These are phyloP conservation scores for Centropristis striata DNA, from an alignment of 2,113 vertebrate genomes.

Conservation along the genomic window DNA sequence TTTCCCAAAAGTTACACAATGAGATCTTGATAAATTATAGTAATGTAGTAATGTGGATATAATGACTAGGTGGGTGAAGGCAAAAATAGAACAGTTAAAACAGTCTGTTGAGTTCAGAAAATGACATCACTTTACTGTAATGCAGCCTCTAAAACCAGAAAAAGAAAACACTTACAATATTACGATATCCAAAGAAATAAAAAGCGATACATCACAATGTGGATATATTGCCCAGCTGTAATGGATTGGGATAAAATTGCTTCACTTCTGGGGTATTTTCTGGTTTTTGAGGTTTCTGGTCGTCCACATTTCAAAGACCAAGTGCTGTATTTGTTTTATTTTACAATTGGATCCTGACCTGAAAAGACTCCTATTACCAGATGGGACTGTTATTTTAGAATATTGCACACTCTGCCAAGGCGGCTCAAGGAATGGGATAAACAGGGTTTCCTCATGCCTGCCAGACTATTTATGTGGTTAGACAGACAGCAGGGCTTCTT, in stretches of 20 bases:
- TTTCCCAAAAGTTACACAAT: too few relatives aligned
- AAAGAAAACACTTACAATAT: too few relatives aligned
- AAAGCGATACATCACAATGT: too few relatives aligned
- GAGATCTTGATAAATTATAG: too few relatives aligned
- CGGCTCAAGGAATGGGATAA: conserved; percentile 47
- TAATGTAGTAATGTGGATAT: too few relatives aligned
- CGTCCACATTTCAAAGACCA: conserved; percentile 17
- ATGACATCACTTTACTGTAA: too few relatives aligned
- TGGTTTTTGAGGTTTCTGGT: not conserved
- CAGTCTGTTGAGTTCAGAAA: too few relatives aligned
- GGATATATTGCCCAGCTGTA: too few relatives aligned
- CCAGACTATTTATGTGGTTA: conserved; percentile 54
- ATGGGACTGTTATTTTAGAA: conserved; percentile 55
- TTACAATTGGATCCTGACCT: conserved; percentile 23
- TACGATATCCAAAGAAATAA: too few relatives aligned
- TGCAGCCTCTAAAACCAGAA: too few relatives aligned
- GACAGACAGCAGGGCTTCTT: conserved; percentile 33
- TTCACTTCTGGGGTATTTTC: not conserved
- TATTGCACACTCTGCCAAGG: conserved; percentile 30
- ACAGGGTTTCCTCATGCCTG: conserved; percentile 50
- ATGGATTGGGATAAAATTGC: not conserved
- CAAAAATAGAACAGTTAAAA: too few relatives aligned
- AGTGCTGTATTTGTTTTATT: conserved; percentile 23
- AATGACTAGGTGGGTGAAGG: too few relatives aligned
- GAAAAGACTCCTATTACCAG: conserved; percentile 48